Conservation (phyloP, 2,113 vertebrate species). For the Haemorhous mexicanus region DNA sequence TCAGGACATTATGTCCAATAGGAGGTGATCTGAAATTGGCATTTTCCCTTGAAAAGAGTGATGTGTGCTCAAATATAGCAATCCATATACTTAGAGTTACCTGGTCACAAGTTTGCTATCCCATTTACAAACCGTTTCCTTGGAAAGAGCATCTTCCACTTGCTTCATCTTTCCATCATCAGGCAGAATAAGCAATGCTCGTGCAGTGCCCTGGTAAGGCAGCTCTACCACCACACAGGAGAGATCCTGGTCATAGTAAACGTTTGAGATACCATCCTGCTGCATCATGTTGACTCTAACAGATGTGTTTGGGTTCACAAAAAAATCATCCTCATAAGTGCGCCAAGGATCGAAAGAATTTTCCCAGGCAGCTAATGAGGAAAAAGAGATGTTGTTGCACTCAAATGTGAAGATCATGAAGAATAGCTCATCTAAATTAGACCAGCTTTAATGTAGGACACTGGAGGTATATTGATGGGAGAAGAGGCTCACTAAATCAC, state of each 20-base stretch:
- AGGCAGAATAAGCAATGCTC: constrained; percentile 84
- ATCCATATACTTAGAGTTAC: constrained; percentile 27
- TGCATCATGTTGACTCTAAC: constrained; percentile 71
- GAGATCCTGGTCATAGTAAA: constrained; percentile 60
- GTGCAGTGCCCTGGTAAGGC: constrained; percentile 81
- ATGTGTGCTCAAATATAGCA: neutral
- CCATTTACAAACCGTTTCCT: constrained; percentile 57
- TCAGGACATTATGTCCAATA: neutral
- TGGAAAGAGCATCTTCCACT: constrained; percentile 71
- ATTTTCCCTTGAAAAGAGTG: neutral
- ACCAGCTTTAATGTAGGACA: neutral
- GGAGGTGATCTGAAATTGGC: neutral
- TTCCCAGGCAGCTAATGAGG: constrained; percentile 63
- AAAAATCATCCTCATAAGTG: constrained; percentile 50
- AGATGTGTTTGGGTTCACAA: constrained; percentile 8
- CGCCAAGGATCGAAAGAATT: neutral
- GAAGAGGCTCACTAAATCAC: neutral
- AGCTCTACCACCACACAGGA: constrained; percentile 76
- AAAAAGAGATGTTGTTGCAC: neutral
- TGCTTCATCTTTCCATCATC: constrained; percentile 75
- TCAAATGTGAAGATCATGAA: neutral
- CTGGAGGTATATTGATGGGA: neutral
- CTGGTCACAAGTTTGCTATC: neutral
- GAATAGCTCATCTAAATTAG: neutral
- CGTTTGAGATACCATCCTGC: neutral